A percentile compares a stretch with the other conserved stretches of the same genome.
Evolutionary conservation across 2,888 invertebrate species (phyloP).

Genomic region (Tipula helvola): DNA sequence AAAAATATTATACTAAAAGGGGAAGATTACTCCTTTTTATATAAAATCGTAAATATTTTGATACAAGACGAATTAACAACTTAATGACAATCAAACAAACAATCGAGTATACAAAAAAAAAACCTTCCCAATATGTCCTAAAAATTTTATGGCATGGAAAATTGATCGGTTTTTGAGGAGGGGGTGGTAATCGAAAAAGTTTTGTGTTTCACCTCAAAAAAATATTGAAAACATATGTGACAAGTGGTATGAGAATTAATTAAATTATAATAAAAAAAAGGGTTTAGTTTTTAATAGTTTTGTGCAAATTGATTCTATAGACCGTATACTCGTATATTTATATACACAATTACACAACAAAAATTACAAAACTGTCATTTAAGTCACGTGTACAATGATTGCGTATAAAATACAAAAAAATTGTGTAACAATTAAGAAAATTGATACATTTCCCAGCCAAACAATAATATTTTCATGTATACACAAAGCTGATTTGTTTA

Average conservation of each 20-base stretch:
- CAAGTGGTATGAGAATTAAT: neutral
- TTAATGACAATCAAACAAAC: conserved; percentile 4
- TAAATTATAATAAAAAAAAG: neutral
- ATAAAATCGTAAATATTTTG: neutral
- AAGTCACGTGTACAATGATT: neutral
- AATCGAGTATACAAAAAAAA: neutral
- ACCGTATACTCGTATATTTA: neutral
- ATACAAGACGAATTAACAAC: conserved; percentile 4
- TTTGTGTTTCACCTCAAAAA: neutral
- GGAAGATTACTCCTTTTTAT: neutral
- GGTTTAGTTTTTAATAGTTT: neutral
- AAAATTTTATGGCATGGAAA: neutral
- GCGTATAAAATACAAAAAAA: neutral
- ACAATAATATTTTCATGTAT: neutral
- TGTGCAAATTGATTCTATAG: neutral
- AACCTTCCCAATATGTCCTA: neutral
- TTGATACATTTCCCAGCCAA: neutral
- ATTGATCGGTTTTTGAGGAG: neutral
- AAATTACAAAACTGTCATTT: neutral
- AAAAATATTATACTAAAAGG: neutral
- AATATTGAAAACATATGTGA: neutral
- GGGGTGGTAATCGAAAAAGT: neutral
- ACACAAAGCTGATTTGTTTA: neutral
- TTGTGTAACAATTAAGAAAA: neutral
- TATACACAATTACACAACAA: neutral